Conservation (phyloP, 2,113 vertebrate species). For the Sebastes fasciatus region DNA sequence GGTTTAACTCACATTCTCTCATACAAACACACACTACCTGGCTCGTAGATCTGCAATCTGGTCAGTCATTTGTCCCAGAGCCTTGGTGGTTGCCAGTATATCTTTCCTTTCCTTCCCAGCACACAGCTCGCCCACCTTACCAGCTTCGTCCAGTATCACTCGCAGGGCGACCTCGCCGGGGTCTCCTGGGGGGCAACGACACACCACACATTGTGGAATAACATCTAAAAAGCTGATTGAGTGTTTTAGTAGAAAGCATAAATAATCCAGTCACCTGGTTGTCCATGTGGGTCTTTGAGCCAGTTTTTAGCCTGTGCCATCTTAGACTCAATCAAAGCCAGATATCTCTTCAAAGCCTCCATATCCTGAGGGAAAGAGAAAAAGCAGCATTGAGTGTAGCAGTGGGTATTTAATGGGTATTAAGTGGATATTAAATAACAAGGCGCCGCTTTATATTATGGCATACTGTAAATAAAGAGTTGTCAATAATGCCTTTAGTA, state of each 20-base stretch:
- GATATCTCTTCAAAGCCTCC: slow-evolving; percentile 95
- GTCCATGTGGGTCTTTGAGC: slow-evolving; percentile 93
- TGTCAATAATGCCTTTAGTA: background rate
- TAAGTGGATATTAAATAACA: background rate
- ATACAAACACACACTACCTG: slow-evolving; percentile 81
- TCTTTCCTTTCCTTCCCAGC: slow-evolving; percentile 96
- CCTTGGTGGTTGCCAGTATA: slow-evolving; percentile 91
- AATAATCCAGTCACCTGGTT: slow-evolving; percentile 86
- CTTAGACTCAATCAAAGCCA: slow-evolving; percentile 96
- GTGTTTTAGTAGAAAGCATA: background rate
- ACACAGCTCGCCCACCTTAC: slow-evolving; percentile 97
- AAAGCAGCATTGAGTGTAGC: slow-evolving; percentile 44
- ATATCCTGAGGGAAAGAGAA: slow-evolving; percentile 88
- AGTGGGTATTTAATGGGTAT: background rate
- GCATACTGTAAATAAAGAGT: background rate
- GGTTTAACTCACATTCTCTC: background rate
- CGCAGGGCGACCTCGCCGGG: slow-evolving; percentile 93
- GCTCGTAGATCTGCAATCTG: slow-evolving; percentile 92
- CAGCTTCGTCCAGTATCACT: slow-evolving; percentile 96
- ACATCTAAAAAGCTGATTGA: background rate
- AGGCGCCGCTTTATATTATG: background rate
- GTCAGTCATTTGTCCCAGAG: slow-evolving; percentile 95
- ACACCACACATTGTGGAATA: background rate
- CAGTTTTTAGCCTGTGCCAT: slow-evolving; percentile 95
- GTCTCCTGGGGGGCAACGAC: slow-evolving; percentile 84